Evolutionary conservation across 2,797 vertebrate genomes (phyloP), one percentile per base, ranked within the genome.

Genomic region (Sternarchorhynchus goeldii): DNA sequence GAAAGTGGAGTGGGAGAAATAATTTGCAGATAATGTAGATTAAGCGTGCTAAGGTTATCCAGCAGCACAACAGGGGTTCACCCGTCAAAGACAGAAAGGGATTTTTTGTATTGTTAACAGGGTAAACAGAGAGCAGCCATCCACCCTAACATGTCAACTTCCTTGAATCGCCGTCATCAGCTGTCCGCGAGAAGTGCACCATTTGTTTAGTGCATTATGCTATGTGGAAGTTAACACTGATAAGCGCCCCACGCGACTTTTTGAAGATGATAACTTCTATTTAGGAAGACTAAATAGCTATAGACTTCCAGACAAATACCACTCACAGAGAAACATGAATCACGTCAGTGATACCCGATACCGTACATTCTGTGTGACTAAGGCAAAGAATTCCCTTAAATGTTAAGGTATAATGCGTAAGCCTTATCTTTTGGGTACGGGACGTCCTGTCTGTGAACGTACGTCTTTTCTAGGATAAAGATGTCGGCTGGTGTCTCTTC

Each of bases 141-240:
- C 66, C 66, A 29, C 14, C 25, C 45, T 25, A 25, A 29, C 14
- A 7, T 29, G 65, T 50, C 20, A 70, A 32, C 29, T 70, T 70
- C 50, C 67, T 70, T 34, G 67, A 70, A 31, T 53, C 21, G 25
- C 21, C 41, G 14, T 16, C 39, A 50, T 10, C 45, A 50, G 10
- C 45, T 50, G 45, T 50, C 45, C 3, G 45, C 41, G 29, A 67
- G 20, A 39, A 50, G 1, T 39, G 20, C 20, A 50, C 36, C 4
- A 16, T 67, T 67, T 50, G 65, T 67, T 67, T 67, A 39, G 65
- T 45, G 4, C 25, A 53, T 68, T 25, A 18, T 68, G 14, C 16
- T 67, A 21, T 50, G 39, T 50, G 39, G 39, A 67, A 67, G 34
- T 64, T 6, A 18, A 31, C 31, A 32, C 16, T 34, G 16, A 50